Conservation (phyloP, 2,888 invertebrate species). For the Drosophila trichaetosa region DNA sequence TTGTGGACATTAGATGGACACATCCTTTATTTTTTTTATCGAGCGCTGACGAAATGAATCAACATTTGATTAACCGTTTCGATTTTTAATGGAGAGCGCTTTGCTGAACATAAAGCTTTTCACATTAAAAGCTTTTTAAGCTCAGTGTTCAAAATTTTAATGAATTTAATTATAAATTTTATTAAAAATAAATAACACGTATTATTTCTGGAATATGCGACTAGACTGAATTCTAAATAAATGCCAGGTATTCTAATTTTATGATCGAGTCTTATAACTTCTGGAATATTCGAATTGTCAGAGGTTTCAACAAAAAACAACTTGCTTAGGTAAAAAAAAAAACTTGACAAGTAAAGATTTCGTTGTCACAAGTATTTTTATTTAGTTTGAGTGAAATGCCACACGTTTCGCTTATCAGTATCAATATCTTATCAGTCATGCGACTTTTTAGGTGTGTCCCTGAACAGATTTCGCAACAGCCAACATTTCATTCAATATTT, state of each 20-base stretch:
- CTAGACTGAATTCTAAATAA: background rate
- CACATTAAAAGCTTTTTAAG: background rate
- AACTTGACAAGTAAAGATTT: background rate
- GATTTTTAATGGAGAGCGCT: background rate
- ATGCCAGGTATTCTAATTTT: background rate
- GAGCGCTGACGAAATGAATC: background rate
- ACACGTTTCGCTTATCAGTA: constrained; percentile 47
- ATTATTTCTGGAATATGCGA: background rate
- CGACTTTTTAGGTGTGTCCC: constrained; percentile 23
- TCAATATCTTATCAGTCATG: constrained; percentile 51
- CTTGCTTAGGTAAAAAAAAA: constrained; percentile 3
- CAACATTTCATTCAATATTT: constrained; percentile 57
- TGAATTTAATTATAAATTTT: background rate
- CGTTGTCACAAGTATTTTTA: background rate
- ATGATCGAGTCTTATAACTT: background rate
- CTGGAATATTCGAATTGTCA: constrained; percentile 2
- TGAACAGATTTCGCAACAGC: constrained; percentile 34
- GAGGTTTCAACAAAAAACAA: background rate
- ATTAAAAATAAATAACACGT: background rate
- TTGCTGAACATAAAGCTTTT: background rate
- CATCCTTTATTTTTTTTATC: constrained; percentile 11
- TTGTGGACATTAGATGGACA: constrained; percentile 17
- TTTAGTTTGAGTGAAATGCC: background rate
- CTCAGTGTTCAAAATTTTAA: background rate
- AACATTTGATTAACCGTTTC: background rate